Evolutionary conservation across 2,113 vertebrate genomes (phyloP).

Genomic region (Brienomyrus brachyistius): DNA sequence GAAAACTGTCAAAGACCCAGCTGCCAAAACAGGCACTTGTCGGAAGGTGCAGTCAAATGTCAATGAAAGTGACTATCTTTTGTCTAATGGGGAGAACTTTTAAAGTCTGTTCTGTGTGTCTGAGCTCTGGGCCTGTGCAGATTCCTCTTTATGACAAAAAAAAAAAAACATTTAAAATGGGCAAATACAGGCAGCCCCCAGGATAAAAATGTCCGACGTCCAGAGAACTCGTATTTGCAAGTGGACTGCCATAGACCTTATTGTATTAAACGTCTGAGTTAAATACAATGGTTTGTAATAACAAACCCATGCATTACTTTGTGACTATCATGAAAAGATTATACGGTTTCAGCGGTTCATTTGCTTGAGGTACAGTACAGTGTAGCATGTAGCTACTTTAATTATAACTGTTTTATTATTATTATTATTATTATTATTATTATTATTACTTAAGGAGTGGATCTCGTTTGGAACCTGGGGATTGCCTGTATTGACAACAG

Average conservation of each 20-base stretch:
- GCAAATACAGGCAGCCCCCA: constrained; percentile 33
- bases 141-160: constrained; percentile 69
- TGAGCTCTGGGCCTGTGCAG: constrained; percentile 69
- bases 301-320: background rate
- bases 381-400: no score
- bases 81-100: constrained; percentile 53
- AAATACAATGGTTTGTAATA: background rate
- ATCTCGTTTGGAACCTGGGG: background rate
- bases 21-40: constrained; percentile 78
- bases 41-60: constrained; percentile 62
- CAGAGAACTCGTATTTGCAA: background rate
- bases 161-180: constrained; percentile 49
- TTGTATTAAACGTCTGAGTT: background rate
- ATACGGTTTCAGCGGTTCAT: background rate
- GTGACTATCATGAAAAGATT: background rate
- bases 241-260: background rate
- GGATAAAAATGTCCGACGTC: background rate
- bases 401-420: no score
- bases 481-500: constrained; percentile 34
- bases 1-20: constrained; percentile 64
- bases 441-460: background rate
- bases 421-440: background rate
- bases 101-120: constrained; percentile 70
- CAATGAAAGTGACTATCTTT: constrained; percentile 74
- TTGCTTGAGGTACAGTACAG: no score